Conservation (phyloP, 2,113 vertebrate genomes). For the Takifugu flavidus region DNA sequence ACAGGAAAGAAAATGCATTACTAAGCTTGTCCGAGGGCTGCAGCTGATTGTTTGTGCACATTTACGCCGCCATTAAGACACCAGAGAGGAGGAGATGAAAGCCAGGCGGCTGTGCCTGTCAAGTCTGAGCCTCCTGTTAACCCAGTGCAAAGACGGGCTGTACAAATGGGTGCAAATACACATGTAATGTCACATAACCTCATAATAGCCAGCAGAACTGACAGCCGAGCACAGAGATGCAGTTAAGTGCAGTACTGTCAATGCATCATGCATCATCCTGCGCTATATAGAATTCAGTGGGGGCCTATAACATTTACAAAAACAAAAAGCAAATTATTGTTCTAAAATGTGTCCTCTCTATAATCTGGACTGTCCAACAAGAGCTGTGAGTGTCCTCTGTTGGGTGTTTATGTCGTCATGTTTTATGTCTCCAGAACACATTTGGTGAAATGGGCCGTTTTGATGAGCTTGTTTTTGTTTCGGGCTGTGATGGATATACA, state of each 20-base stretch:
- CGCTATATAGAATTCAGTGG: slow-evolving; percentile 30
- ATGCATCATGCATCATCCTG: slow-evolving; percentile 23
- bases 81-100: slow-evolving; percentile 60
- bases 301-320: slow-evolving; percentile 16
- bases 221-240: slow-evolving; percentile 22
- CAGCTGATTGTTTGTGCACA: slow-evolving; percentile 54
- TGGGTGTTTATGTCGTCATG: slow-evolving; percentile 27
- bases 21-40: slow-evolving; percentile 39
- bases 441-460: slow-evolving; percentile 57
- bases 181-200: slow-evolving; percentile 40
- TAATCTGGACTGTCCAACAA: slow-evolving; percentile 26
- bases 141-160: slow-evolving; percentile 48
- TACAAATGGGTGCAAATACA: slow-evolving; percentile 56
- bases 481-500: slow-evolving; percentile 24
- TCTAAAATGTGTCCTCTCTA: slow-evolving; percentile 25
- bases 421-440: slow-evolving; percentile 38
- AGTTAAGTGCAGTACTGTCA: slow-evolving; percentile 19
- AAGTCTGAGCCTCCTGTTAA: slow-evolving; percentile 53
- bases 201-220: slow-evolving; percentile 29
- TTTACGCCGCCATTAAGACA: slow-evolving; percentile 65
- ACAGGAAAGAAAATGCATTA: slow-evolving; percentile 25
- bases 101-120: slow-evolving; percentile 60
- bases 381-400: slow-evolving; percentile 15
- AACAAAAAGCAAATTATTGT: slow-evolving; percentile 30
- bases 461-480: slow-evolving; percentile 47